A percentile compares a stretch with the other conserved stretches of the same genome.
Evolutionary conservation across 2,113 vertebrate genomes (phyloP).

Genomic region (Crotophaga sulcirostris): DNA sequence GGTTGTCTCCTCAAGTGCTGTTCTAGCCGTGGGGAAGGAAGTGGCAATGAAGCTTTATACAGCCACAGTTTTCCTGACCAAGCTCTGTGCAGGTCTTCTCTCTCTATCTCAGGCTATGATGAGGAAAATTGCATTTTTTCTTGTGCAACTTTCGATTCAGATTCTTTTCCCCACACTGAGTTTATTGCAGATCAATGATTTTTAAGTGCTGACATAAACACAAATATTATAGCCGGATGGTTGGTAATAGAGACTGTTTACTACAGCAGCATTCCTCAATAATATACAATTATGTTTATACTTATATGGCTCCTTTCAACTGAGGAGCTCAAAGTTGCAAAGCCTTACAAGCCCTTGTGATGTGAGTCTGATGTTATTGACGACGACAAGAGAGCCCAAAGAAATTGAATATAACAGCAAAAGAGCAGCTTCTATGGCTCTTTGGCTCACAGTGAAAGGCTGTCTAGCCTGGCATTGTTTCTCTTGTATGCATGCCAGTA

Average conservation of each 20-base stretch:
- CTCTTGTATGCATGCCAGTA: neutral
- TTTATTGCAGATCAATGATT: slow-evolving; percentile 58
- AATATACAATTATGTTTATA: slow-evolving; percentile 24
- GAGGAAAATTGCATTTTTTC: slow-evolving; percentile 21
- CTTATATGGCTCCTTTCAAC: neutral
- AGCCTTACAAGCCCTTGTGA: neutral
- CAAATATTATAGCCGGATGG: slow-evolving; percentile 33
- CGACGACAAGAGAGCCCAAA: neutral
- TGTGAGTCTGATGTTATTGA: neutral
- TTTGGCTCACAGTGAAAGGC: neutral
- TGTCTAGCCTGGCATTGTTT: neutral
- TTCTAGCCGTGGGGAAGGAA: neutral
- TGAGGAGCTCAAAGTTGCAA: neutral
- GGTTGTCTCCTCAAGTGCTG: neutral
- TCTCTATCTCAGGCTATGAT: neutral
- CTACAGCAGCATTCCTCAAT: slow-evolving; percentile 19
- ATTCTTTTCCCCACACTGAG: neutral
- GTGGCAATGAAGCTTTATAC: neutral
- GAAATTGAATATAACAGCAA: neutral
- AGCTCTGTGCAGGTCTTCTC: neutral
- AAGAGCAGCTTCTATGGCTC: neutral
- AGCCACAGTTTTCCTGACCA: neutral
- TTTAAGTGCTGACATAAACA: slow-evolving; percentile 64
- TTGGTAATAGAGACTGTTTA: slow-evolving; percentile 29
- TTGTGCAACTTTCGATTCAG: slow-evolving; percentile 7